These are phyloP conservation scores for Phania funesta DNA, from an alignment of 2,888 invertebrate genomes.

Conservation along the genomic window DNA sequence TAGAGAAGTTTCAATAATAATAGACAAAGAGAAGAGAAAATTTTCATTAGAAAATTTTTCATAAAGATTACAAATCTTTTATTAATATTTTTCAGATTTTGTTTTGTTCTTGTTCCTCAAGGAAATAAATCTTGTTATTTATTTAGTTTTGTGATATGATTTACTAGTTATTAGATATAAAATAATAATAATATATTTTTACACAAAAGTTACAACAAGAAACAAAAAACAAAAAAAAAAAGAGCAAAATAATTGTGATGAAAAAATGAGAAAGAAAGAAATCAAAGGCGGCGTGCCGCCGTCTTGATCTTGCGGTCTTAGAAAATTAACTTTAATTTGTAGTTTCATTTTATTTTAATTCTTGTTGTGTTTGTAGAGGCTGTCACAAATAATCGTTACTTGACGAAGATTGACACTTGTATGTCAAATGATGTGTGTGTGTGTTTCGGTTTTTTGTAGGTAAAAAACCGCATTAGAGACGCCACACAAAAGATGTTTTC, in stretches of 20 bases:
- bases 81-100: conserved; percentile 46
- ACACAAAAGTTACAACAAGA: background rate
- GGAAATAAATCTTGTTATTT: conserved; percentile 57
- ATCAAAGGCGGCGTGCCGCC: conserved; percentile 44
- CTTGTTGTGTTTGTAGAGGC: conserved; percentile 32
- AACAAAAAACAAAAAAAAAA: background rate
- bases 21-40: conserved; percentile 1
- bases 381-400: conserved; percentile 51
- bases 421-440: conserved; percentile 44
- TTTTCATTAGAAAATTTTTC: conserved; percentile 62
- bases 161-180: conserved; percentile 43
- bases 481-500: conserved; percentile 28
- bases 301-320: conserved; percentile 4
- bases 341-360: conserved; percentile 51
- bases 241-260: background rate
- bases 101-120: background rate
- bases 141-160: conserved; percentile 40
- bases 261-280: background rate
- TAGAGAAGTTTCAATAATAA: conserved; percentile 10
- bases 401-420: conserved; percentile 67
- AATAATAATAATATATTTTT: conserved; percentile 21
- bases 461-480: conserved; percentile 6
- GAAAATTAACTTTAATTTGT: conserved; percentile 64
- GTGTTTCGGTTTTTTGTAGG: background rate
- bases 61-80: conserved; percentile 54